Evolutionary conservation across 2,113 vertebrate genomes (phyloP), one percentile per base, ranked within the genome.

Genomic region (Oryzias woworae): DNA sequence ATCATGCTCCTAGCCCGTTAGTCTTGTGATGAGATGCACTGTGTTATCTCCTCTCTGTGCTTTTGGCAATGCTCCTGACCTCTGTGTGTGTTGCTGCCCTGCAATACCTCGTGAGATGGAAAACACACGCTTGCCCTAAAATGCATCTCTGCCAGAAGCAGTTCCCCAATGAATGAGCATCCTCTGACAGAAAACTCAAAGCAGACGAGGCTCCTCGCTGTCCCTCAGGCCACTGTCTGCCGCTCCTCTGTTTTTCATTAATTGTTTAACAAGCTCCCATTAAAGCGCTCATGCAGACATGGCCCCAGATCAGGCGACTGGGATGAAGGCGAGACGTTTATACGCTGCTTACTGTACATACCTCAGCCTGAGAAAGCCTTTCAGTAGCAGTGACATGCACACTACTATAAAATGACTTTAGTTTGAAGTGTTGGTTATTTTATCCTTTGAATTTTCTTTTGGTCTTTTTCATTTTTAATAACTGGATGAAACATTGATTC

Each of bases 181-280:
- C 80, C 73, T 87, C 87, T 85, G 85, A 66, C 71, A 70, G 66
- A 76, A 49, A 77, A 57, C 74, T 81, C 64, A 82, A 81, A 77
- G 71, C 80, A 54, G 65, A 22, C 22, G 20, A 69, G 73, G 64
- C 50, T 71, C 48, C 71, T 50, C 47, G 64, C 53, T 43, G 55
- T 81, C 87, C 80, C 81, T 78, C 65, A 61, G 82, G 85, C 76
- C 64, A 31, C 77, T 71, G 51, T 77, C 67, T 80, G 70, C 84
- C 73, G 63, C 62, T 84, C 64, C 61, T 75, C 84, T 89, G 76
- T 84, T 87, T 72, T 66, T 54, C 67, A 77, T 84, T 77, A 70
- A 71, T 79, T 73, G 73, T 77, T 80, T 69, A 87, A 87, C 79
- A 88, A 79, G 73, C 66, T 69, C 71, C 71, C 66, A 78, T 85